Percentiles rank a stretch among this genome's conserved stretches.
phyloP scores from a whole-genome alignment of 2,888 invertebrate species.

The Strigamia maritima region DNA sequence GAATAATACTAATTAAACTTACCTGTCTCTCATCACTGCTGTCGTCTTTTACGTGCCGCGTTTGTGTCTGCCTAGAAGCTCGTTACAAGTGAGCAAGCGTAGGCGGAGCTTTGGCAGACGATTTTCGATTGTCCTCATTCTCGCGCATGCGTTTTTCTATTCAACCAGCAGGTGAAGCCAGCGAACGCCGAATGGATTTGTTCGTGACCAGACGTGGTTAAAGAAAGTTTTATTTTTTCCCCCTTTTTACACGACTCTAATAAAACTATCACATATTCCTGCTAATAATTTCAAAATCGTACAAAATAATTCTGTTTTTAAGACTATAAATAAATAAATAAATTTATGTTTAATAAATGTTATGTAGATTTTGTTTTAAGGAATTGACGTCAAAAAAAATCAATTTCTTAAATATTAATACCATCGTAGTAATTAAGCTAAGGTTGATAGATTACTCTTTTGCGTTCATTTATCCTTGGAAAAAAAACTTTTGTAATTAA shows the following conservation, averaged over 20 bases:
- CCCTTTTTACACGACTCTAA: too few species aligned
- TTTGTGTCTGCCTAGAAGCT: neutral
- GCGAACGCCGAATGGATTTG: neutral
- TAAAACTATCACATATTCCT: too few species aligned
- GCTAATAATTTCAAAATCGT: too few species aligned
- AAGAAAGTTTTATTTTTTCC: neutral
- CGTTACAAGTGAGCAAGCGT: conserved; percentile 6
- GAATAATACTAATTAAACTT: neutral
- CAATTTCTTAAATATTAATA: too few species aligned
- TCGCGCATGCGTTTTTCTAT: neutral
- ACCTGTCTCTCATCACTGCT: conserved; percentile 12
- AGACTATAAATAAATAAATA: too few species aligned
- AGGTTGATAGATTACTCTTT: too few species aligned
- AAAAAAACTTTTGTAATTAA: neutral
- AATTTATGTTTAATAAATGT: too few species aligned
- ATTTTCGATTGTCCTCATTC: conserved; percentile 23
- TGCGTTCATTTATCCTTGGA: neutral
- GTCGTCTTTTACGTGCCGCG: conserved; percentile 8
- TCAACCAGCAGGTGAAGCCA: neutral
- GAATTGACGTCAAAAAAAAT: too few species aligned
- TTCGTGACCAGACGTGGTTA: neutral
- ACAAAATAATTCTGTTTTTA: too few species aligned
- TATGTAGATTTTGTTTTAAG: too few species aligned
- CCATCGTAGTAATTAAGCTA: too few species aligned
- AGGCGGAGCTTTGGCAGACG: conserved; percentile 20